Evolutionary conservation across 2,113 vertebrate genomes (phyloP).

Genomic region (Oreochromis spilurus): DNA sequence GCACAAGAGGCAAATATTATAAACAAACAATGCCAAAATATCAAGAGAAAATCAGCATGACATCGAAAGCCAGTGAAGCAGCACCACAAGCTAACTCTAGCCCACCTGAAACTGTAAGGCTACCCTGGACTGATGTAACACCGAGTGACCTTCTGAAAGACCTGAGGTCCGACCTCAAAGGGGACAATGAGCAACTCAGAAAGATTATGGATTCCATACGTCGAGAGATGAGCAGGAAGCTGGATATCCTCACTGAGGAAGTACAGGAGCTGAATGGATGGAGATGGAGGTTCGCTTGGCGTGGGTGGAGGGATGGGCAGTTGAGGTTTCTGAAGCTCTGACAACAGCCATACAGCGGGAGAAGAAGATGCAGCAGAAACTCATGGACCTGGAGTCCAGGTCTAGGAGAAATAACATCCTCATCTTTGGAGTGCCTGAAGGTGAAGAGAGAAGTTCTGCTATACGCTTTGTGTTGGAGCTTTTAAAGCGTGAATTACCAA

Average conservation of each 20-base stretch:
- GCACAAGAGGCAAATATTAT: neutral
- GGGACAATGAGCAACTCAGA: neutral
- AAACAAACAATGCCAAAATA: neutral
- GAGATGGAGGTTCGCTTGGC: neutral
- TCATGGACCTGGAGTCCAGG: neutral
- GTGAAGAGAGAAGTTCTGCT: neutral
- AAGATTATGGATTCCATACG: accelerated
- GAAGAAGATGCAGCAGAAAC: neutral
- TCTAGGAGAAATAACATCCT: neutral
- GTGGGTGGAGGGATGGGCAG: neutral
- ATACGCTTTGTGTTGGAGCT: neutral
- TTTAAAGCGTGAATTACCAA: neutral
- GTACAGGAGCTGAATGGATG: neutral
- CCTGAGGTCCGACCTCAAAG: neutral
- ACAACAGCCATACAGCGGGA: neutral
- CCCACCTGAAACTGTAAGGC: neutral
- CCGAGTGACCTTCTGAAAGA: neutral
- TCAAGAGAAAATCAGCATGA: neutral
- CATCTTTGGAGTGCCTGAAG: neutral
- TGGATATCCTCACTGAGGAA: neutral
- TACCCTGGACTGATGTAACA: neutral
- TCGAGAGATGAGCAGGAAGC: neutral
- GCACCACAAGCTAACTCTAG: neutral
- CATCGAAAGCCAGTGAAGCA: neutral
- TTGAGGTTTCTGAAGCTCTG: neutral